phyloP scores from a whole-genome alignment of 2,888 invertebrate genomes.

The Nemotelus pantherinus region DNA sequence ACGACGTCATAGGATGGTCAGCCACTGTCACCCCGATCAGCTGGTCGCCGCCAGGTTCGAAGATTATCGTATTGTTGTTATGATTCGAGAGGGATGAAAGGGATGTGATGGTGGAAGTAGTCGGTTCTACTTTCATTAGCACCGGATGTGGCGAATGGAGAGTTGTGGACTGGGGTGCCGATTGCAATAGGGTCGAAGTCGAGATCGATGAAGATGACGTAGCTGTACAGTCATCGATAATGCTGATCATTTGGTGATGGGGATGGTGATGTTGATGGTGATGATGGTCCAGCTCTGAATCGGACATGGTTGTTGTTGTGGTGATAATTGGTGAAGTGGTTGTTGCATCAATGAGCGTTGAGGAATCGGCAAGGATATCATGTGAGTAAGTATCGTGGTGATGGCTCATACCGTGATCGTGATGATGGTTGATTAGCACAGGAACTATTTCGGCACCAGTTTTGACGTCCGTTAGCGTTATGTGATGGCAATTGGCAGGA shows the following conservation, averaged over 20 bases:
- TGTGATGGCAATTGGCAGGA: slow-evolving; percentile 19
- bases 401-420: slow-evolving; percentile 19
- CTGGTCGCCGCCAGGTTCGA: not conserved
- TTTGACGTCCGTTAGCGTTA: slow-evolving; percentile 20
- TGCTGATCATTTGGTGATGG: slow-evolving; percentile 19
- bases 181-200: slow-evolving; percentile 20
- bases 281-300: slow-evolving; percentile 1
- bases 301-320: slow-evolving; percentile 8
- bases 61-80: slow-evolving; percentile 38
- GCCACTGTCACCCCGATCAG: slow-evolving; percentile 19
- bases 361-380: slow-evolving; percentile 35
- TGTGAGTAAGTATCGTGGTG: slow-evolving; percentile 3
- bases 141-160: slow-evolving; percentile 19
- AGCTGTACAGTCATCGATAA: slow-evolving; percentile 27
- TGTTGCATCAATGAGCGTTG: slow-evolving; percentile 20
- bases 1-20: not conserved
- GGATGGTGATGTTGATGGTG: slow-evolving; percentile 2
- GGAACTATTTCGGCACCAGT: slow-evolving; percentile 31
- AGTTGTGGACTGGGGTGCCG: slow-evolving; percentile 10
- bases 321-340: slow-evolving; percentile 12
- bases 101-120: not conserved
- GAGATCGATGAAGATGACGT: slow-evolving; percentile 12
- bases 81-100: slow-evolving; percentile 4
- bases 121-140: not conserved
- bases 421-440: slow-evolving; percentile 20